Evolutionary conservation across 92 coral and sea anemone species (phyloP).

Genomic region (Diadumene lineata): DNA sequence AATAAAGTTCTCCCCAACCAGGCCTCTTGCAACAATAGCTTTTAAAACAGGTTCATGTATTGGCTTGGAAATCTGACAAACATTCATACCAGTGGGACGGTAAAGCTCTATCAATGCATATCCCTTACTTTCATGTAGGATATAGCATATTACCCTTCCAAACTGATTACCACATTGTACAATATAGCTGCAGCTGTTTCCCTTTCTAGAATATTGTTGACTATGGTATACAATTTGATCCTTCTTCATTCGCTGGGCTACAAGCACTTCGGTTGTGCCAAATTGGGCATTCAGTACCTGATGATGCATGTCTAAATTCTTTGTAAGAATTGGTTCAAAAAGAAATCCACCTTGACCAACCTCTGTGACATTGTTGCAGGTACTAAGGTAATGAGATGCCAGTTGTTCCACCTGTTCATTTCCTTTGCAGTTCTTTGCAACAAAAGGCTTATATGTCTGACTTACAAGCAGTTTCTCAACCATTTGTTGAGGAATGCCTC

Average conservation of each 20-base stretch:
- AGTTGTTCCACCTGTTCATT: slow-evolving; percentile 12
- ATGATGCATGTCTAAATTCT: slow-evolving; percentile 10
- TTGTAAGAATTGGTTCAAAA: slow-evolving; percentile 26
- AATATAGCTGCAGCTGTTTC: not conserved
- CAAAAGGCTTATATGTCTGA: slow-evolving; percentile 11
- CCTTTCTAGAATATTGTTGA: not conserved
- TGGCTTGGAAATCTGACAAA: not conserved
- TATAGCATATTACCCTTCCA: not conserved
- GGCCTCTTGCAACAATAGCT: not conserved
- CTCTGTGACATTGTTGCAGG: not conserved
- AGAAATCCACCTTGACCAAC: slow-evolving; percentile 11
- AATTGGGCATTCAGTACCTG: not conserved
- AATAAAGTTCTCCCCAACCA: slow-evolving; percentile 1
- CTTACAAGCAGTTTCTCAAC: too few species aligned
- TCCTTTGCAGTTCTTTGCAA: slow-evolving; percentile 9
- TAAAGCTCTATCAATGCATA: not conserved
- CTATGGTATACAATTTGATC: not conserved
- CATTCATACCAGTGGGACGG: not conserved
- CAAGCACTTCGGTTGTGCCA: not conserved
- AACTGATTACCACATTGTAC: not conserved
- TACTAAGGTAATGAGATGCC: slow-evolving; percentile 1
- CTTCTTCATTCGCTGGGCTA: not conserved
- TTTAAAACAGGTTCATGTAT: not conserved
- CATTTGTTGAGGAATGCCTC: slow-evolving; percentile 36
- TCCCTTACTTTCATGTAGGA: not conserved